These are phyloP conservation scores for Drymodes brunneopygia DNA, from an alignment of 2,113 vertebrate genomes.

Conservation along the genomic window DNA sequence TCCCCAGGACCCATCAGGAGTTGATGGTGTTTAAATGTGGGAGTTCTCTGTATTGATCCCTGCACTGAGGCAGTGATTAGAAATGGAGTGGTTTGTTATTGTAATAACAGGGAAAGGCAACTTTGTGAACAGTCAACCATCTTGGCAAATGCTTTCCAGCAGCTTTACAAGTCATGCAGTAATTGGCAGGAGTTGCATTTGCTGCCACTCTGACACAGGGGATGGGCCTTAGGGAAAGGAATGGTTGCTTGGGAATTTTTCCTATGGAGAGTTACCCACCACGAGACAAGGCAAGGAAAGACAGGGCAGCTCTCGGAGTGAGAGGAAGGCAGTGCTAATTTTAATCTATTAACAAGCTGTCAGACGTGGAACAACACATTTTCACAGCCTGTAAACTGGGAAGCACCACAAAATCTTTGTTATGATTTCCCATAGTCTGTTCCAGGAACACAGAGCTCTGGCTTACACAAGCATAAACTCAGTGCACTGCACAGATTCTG, in stretches of 20 bases:
- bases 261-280: not conserved
- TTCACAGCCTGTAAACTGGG: not conserved
- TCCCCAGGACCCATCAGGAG: not conserved
- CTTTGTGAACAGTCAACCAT: not conserved
- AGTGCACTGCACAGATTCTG: not conserved
- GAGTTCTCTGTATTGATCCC: not conserved
- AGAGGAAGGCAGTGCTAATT: not conserved
- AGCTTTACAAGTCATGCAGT: not conserved
- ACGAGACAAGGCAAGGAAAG: not conserved
- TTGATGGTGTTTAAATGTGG: not conserved
- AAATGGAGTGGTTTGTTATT: not conserved
- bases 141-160: not conserved
- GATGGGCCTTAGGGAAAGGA: not conserved
- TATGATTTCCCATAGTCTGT: accelerated
- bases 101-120: not conserved
- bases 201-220: not conserved
- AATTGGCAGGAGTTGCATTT: not conserved
- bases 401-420: not conserved
- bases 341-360: not conserved
- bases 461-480: not conserved
- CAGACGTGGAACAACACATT: too few species aligned
- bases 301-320: not conserved
- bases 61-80: not conserved
- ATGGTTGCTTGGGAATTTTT: not conserved
- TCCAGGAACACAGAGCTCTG: not conserved